phyloP scores from a whole-genome alignment of 1,140 invertebrate species.

The Orussus abietinus region DNA sequence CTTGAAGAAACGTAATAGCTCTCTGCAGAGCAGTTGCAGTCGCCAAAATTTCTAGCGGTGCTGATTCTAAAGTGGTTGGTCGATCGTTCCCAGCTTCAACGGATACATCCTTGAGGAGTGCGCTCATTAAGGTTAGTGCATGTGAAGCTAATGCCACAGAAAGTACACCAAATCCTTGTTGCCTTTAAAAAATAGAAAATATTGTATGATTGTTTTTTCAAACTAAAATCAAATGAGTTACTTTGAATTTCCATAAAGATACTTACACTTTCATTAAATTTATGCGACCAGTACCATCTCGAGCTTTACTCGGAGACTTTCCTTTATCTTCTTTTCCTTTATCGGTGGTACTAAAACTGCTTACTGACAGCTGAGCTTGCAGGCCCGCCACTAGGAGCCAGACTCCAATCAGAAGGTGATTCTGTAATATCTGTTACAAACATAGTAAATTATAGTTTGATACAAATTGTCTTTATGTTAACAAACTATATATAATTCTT shows the following conservation, averaged over 20 bases:
- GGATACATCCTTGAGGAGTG: slow-evolving; percentile 57
- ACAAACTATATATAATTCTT: too few species aligned
- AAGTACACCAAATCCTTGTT: slow-evolving; percentile 77
- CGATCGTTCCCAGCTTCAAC: slow-evolving; percentile 51
- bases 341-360: slow-evolving; percentile 53
- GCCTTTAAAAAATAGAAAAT: slow-evolving; percentile 41
- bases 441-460: slow-evolving; percentile 12
- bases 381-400: slow-evolving; percentile 84
- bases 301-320: slow-evolving; percentile 63
- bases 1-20: slow-evolving; percentile 62
- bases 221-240: neutral
- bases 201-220: slow-evolving; percentile 1
- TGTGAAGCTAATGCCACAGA: slow-evolving; percentile 76
- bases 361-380: slow-evolving; percentile 65
- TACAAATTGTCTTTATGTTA: too few species aligned
- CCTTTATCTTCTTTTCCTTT: slow-evolving; percentile 63
- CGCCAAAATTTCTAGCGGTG: slow-evolving; percentile 58
- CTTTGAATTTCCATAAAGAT: slow-evolving; percentile 12
- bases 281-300: slow-evolving; percentile 56
- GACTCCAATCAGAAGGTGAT: slow-evolving; percentile 80
- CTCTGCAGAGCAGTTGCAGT: slow-evolving; percentile 65
- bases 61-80: slow-evolving; percentile 47
- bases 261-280: slow-evolving; percentile 71
- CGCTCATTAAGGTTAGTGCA: slow-evolving; percentile 62
- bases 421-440: slow-evolving; percentile 70